phyloP scores from a whole-genome alignment of 1,140 invertebrate species.

The Polyergus mexicanus region DNA sequence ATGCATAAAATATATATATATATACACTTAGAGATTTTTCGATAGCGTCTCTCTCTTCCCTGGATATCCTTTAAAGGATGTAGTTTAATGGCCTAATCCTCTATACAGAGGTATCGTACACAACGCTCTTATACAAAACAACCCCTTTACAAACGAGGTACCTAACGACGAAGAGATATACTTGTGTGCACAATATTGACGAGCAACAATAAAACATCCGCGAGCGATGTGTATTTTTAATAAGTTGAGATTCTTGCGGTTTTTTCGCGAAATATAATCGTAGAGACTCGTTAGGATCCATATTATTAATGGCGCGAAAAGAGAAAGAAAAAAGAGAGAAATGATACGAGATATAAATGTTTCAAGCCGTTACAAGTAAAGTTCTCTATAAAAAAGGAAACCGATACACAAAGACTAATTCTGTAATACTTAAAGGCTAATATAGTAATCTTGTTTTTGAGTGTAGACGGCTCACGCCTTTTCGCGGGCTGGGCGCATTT shows the following conservation, averaged over 20 bases:
- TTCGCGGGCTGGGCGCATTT: constrained; percentile 54
- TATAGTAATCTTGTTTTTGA: constrained; percentile 79
- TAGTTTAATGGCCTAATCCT: constrained; percentile 63
- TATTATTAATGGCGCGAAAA: constrained; percentile 1
- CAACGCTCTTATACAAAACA: constrained; percentile 33
- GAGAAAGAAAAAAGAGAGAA: not conserved
- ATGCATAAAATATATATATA: constrained; percentile 11
- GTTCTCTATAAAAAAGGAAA: constrained; percentile 46
- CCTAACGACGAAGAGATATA: constrained; percentile 67
- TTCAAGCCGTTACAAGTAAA: constrained; percentile 50
- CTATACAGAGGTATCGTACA: constrained; percentile 31
- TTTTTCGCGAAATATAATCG: constrained; percentile 31
- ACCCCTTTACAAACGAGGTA: constrained; percentile 54
- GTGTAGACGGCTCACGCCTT: constrained; percentile 69
- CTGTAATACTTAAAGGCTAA: constrained; percentile 54
- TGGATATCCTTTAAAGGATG: constrained; percentile 35
- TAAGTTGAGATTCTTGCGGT: constrained; percentile 71
- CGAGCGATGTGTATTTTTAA: constrained; percentile 74
- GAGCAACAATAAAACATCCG: constrained; percentile 72
- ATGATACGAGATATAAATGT: constrained; percentile 28
- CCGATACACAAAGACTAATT: constrained; percentile 12
- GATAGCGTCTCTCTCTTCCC: constrained; percentile 50
- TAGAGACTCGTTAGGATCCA: constrained; percentile 45
- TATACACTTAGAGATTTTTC: constrained; percentile 49
- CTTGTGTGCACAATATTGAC: constrained; percentile 80